Evolutionary conservation across 2,888 invertebrate genomes (phyloP).

Genomic region (Patella pellucida): DNA sequence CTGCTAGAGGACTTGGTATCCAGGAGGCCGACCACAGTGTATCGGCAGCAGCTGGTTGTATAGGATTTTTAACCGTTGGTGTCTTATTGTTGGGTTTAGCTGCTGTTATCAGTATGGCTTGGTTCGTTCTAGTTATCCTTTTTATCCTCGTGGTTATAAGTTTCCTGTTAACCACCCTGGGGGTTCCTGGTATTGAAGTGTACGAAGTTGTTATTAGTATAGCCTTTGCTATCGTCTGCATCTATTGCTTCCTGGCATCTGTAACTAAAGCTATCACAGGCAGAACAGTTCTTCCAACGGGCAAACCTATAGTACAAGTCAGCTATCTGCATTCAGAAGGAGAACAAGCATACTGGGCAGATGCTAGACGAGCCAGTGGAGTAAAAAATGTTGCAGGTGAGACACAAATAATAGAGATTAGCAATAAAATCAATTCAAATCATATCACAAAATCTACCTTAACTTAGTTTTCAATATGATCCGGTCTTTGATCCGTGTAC

Average conservation of each 20-base stretch:
- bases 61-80: slow-evolving; percentile 43
- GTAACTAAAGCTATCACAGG: slow-evolving; percentile 39
- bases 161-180: slow-evolving; percentile 37
- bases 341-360: slow-evolving; percentile 43
- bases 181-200: slow-evolving; percentile 32
- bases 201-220: slow-evolving; percentile 44
- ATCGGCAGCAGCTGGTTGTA: slow-evolving; percentile 37
- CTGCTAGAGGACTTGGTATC: slow-evolving; percentile 37
- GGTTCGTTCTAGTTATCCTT: slow-evolving; percentile 38
- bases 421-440: not conserved
- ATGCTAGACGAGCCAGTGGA: slow-evolving; percentile 44
- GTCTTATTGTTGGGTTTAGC: slow-evolving; percentile 44
- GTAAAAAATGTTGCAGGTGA: slow-evolving; percentile 50
- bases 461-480: not conserved
- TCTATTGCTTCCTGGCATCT: slow-evolving; percentile 45
- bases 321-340: slow-evolving; percentile 47
- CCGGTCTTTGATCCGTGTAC: not conserved
- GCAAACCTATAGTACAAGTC: slow-evolving; percentile 47
- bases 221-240: slow-evolving; percentile 43
- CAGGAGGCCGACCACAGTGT: slow-evolving; percentile 34
- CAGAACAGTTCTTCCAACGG: slow-evolving; percentile 42
- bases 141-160: slow-evolving; percentile 44
- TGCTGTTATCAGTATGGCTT: slow-evolving; percentile 44
- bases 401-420: not conserved
- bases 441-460: not conserved